A percentile compares a stretch with the other conserved stretches of the same genome.
These are phyloP conservation scores for Porites lobata DNA, from an alignment of 92 coral and sea anemone species.

Conservation along the genomic window DNA sequence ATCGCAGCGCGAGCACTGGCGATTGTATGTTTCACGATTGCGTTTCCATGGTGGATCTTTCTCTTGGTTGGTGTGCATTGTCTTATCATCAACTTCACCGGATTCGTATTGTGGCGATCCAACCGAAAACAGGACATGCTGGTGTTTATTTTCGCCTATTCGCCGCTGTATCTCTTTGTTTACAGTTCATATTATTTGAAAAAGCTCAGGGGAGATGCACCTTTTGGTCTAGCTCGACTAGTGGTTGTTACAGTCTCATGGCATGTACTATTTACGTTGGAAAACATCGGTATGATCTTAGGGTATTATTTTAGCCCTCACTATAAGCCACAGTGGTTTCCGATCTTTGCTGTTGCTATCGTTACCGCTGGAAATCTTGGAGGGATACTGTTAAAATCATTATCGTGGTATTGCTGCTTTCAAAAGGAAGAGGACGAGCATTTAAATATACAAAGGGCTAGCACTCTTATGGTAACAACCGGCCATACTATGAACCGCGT, in stretches of 20 bases:
- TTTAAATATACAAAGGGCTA: neutral
- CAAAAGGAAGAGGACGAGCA: neutral
- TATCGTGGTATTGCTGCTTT: constrained; percentile 24
- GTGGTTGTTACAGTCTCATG: neutral
- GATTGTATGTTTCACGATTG: constrained; percentile 5
- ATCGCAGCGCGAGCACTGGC: constrained; percentile 42
- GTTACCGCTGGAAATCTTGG: constrained; percentile 34
- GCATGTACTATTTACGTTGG: constrained; percentile 43
- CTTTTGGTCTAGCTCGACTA: neutral
- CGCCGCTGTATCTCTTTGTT: constrained; percentile 32
- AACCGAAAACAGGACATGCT: constrained; percentile 39
- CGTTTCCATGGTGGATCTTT: constrained; percentile 20
- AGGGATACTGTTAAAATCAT: constrained; percentile 12
- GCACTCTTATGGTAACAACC: constrained; percentile 9
- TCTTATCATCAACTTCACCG: constrained; percentile 5
- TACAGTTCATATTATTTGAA: constrained; percentile 17
- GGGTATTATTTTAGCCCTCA: neutral
- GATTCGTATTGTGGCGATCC: constrained; percentile 41
- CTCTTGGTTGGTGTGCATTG: neutral
- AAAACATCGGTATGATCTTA: constrained; percentile 29
- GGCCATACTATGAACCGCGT: neutral
- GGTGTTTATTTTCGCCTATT: constrained; percentile 36
- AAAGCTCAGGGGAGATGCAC: constrained; percentile 26
- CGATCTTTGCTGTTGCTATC: neutral
- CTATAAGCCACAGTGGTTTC: neutral